Evolutionary conservation across 2,113 vertebrate species (phyloP), one percentile per base, ranked within the genome.

Genomic region (Percopsis transmontana): DNA sequence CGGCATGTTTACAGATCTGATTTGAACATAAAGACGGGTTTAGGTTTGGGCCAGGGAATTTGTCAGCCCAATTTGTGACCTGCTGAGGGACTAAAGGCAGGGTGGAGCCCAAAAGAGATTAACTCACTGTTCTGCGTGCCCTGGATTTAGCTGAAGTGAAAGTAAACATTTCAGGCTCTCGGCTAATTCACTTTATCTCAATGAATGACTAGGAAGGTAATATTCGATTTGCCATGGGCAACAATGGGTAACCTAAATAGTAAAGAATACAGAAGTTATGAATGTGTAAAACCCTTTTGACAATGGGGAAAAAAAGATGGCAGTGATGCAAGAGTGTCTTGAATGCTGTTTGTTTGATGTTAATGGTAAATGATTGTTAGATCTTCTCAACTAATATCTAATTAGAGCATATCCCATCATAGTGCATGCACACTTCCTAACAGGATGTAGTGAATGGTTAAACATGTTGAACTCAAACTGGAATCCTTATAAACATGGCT

Each of bases 101-200:
- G 72, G 80, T 72, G 82, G 57, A 72, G 71, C 61, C 50, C 56
- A 48, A 55, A 47, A 42, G 50, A 81, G 72, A 84, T 85, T 41
- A 76, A 77, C 7, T 57, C n/a, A 41, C 58, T 40, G 42, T 4
- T 27, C 42, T 40, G n/a, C 13, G 54, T 65, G 82, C 58, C 66
- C 61, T 71, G 57, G 54, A 52, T 66, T 73, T 62, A 68, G 45
- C 45, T 42, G 16, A 70, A 74, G 51, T 62, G 57, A 77, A 76
- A 78, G 77, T 63, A 87, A 84, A 77, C 69, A 68, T 61, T 38
- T 54, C 20, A 53, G 2, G 16, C 54, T 47, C 53, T 39, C 55
- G 13, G 58, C n/a, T 61, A 8, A 20, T 24, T n/a, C 55, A 51
- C 67, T 56, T 53, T 65, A 76, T 68, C 62, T 39, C 41, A 76